These are phyloP conservation scores for Echinometra lucunter DNA, from an alignment of 53 echinoderm and acorn worm species.

Conservation along the genomic window DNA sequence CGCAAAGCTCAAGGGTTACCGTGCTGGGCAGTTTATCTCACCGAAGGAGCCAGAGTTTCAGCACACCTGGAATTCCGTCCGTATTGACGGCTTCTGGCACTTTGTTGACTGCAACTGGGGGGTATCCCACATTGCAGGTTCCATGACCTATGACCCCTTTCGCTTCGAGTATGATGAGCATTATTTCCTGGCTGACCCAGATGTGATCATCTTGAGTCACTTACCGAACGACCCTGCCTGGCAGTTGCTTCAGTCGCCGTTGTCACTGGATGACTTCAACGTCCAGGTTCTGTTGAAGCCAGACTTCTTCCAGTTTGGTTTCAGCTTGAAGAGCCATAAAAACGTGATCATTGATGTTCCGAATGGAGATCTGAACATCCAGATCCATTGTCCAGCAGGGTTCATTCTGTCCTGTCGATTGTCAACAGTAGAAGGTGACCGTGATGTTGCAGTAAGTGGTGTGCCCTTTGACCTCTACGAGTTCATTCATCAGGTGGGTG, in stretches of 20 bases:
- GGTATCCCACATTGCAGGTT: constrained; percentile 94
- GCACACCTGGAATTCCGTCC: constrained; percentile 98
- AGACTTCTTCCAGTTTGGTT: constrained; percentile 89
- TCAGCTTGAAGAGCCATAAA: constrained; percentile 76
- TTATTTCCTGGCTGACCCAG: constrained; percentile 95
- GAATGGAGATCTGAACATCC: constrained; percentile 80
- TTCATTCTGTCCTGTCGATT: constrained; percentile 85
- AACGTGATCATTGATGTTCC: constrained; percentile 69
- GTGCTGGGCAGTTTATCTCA: constrained; percentile 80
- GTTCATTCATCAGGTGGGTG: constrained; percentile 89
- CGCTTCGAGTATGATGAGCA: constrained; percentile 99
- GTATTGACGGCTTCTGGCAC: constrained; percentile 98
- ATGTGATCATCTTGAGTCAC: constrained; percentile 92
- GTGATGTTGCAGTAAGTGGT: constrained; percentile 70
- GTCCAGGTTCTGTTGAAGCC: constrained; percentile 83
- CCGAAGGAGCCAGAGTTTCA: constrained; percentile 75
- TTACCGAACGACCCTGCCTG: constrained; percentile 90
- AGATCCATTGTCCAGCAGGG: constrained; percentile 78
- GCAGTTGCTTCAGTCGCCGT: constrained; percentile 80
- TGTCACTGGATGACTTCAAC: constrained; percentile 82
- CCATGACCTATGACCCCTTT: constrained; percentile 95
- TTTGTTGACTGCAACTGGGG: constrained; percentile 99
- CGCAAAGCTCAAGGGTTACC: constrained; percentile 86
- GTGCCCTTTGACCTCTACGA: constrained; percentile 86
- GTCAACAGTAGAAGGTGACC: constrained; percentile 68